Evolutionary conservation across 2,888 invertebrate genomes (phyloP).

Genomic region (Clostera curtula): DNA sequence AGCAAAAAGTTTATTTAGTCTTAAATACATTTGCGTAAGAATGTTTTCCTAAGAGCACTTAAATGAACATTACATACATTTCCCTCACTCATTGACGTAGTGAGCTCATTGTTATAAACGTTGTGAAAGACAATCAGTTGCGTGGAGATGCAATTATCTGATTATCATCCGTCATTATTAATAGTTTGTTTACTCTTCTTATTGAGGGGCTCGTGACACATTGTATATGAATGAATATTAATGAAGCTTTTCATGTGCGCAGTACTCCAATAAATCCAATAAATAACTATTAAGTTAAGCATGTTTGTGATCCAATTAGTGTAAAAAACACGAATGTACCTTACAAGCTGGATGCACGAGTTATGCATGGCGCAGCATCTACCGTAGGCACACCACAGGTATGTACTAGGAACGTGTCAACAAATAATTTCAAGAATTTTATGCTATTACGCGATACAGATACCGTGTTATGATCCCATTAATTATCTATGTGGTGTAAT

Average conservation of each 20-base stretch:
- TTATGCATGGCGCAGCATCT: slow-evolving; percentile 37
- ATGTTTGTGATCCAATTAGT: slow-evolving; percentile 42
- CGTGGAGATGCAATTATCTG: slow-evolving; percentile 6
- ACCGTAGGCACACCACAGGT: slow-evolving; percentile 31
- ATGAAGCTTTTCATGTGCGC: slow-evolving; percentile 26
- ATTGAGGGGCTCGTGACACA: slow-evolving; percentile 4
- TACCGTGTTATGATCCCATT: slow-evolving; percentile 8
- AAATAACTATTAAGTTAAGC: slow-evolving; percentile 22
- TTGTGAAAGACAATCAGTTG: slow-evolving; percentile 15
- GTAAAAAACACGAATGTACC: slow-evolving; percentile 24
- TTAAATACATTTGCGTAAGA: too few relatives aligned
- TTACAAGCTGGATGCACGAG: slow-evolving; percentile 61
- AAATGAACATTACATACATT: too few relatives aligned
- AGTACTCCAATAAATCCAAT: slow-evolving; percentile 20
- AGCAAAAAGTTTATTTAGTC: too few relatives aligned
- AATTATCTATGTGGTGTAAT: slow-evolving; percentile 8
- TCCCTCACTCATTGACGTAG: slow-evolving; percentile 4
- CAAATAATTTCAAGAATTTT: slow-evolving; percentile 21
- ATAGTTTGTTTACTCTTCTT: slow-evolving; percentile 6
- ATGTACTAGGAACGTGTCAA: slow-evolving; percentile 34
- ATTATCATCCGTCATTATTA: slow-evolving; percentile 10
- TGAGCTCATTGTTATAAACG: slow-evolving; percentile 7
- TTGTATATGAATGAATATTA: slow-evolving; percentile 14
- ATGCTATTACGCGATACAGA: slow-evolving; percentile 39
- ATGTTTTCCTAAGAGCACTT: too few relatives aligned